These are phyloP conservation scores for Rousettus leschenaultii DNA, from an alignment of 2,113 vertebrate species.

Conservation along the genomic window DNA sequence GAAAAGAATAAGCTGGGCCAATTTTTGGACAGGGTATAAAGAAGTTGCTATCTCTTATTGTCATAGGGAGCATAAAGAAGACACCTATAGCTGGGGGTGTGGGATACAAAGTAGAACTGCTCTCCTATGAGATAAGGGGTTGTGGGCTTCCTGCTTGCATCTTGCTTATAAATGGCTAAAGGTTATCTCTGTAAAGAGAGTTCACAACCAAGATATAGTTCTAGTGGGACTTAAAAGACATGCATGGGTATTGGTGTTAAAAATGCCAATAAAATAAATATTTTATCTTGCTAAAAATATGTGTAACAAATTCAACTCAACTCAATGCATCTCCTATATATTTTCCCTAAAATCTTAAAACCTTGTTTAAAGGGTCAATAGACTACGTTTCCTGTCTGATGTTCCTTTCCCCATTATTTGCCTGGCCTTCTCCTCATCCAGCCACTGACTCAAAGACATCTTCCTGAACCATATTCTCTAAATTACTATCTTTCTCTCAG, in stretches of 20 bases:
- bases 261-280: neutral
- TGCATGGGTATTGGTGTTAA: neutral
- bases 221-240: neutral
- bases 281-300: neutral
- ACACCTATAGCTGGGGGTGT: neutral
- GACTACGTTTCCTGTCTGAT: neutral
- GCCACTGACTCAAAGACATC: neutral
- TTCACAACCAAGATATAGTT: neutral
- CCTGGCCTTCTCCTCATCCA: neutral
- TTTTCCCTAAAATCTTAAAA: neutral
- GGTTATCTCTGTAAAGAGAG: conserved; percentile 1
- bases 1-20: neutral
- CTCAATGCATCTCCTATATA: neutral
- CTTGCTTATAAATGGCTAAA: neutral
- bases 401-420: fast-evolving
- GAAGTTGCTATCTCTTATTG: neutral
- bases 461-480: neutral
- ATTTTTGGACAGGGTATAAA: neutral
- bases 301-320: neutral
- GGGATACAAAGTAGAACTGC: neutral
- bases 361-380: neutral
- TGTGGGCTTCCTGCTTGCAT: neutral
- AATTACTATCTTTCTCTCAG: neutral
- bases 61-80: neutral
- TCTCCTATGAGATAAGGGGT: neutral